These are phyloP conservation scores for Psophia crepitans DNA, from an alignment of 2,113 vertebrate species.

Conservation along the genomic window DNA sequence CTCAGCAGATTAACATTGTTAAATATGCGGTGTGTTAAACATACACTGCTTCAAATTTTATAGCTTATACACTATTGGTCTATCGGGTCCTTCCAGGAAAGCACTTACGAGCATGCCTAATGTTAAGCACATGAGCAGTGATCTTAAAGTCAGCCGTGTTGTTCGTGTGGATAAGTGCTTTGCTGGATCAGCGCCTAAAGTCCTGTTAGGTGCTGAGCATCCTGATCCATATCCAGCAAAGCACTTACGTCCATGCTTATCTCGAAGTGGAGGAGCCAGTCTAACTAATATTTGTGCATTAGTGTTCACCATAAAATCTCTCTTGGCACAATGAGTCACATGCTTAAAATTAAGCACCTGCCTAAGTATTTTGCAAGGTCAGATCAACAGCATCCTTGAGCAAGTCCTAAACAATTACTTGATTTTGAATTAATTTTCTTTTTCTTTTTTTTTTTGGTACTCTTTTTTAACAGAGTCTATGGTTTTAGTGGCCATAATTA, in stretches of 20 bases:
- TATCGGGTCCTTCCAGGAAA: constrained; percentile 54
- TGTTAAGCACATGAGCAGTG: constrained; percentile 60
- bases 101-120: constrained; percentile 60
- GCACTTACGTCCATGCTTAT: constrained; percentile 40
- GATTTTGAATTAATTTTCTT: not conserved
- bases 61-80: constrained; percentile 41
- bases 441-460: not conserved
- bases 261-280: constrained; percentile 26
- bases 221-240: constrained; percentile 65
- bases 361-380: not conserved
- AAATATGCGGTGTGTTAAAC: constrained; percentile 28
- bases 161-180: constrained; percentile 40
- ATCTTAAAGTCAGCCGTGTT: not conserved
- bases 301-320: constrained; percentile 29
- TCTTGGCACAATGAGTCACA: not conserved
- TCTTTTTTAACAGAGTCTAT: fast-evolving
- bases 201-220: constrained; percentile 60
- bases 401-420: not conserved
- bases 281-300: constrained; percentile 36
- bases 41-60: constrained; percentile 53
- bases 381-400: not conserved
- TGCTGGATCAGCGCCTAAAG: constrained; percentile 43
- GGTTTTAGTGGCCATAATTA: not conserved
- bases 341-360: constrained; percentile 54
- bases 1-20: constrained; percentile 59